Conservation (phyloP, 2,113 vertebrate species). For the Rhinolophus ferrumequinum region DNA sequence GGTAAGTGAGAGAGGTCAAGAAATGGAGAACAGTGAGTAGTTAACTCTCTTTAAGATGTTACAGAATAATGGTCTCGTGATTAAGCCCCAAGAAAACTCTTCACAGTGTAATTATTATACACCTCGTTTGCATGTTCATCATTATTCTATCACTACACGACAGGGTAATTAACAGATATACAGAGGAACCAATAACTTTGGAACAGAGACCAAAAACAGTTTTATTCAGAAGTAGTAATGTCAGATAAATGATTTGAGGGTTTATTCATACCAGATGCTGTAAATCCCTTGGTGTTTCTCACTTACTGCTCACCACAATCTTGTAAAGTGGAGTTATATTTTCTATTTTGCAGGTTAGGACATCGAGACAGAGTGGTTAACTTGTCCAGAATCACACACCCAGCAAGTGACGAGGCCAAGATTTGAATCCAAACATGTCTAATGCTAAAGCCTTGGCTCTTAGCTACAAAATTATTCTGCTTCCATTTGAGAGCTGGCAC, state of each 20-base stretch:
- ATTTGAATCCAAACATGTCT: neutral
- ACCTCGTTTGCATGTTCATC: neutral
- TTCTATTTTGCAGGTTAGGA: neutral
- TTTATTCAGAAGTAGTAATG: neutral
- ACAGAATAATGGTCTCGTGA: neutral
- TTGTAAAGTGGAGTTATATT: neutral
- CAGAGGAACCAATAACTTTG: neutral
- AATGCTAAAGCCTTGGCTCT: neutral
- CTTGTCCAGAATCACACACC: neutral
- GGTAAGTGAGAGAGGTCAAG: neutral
- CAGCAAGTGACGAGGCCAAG: neutral
- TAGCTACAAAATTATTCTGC: neutral
- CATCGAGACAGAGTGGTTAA: neutral
- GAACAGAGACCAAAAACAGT: neutral
- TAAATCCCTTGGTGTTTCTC: neutral
- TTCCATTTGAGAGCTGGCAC: neutral
- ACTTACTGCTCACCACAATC: neutral
- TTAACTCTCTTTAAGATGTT: neutral
- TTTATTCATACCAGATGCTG: neutral
- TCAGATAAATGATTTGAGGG: neutral
- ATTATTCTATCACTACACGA: neutral
- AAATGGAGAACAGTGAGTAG: neutral
- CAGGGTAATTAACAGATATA: neutral
- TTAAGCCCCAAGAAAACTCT: neutral
- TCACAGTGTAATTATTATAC: neutral